Percentiles rank a stretch among this genome's conserved stretches.
phyloP scores from a whole-genome alignment of 64 coral and sea anemone species.

The Cladopsammia gracilis region DNA sequence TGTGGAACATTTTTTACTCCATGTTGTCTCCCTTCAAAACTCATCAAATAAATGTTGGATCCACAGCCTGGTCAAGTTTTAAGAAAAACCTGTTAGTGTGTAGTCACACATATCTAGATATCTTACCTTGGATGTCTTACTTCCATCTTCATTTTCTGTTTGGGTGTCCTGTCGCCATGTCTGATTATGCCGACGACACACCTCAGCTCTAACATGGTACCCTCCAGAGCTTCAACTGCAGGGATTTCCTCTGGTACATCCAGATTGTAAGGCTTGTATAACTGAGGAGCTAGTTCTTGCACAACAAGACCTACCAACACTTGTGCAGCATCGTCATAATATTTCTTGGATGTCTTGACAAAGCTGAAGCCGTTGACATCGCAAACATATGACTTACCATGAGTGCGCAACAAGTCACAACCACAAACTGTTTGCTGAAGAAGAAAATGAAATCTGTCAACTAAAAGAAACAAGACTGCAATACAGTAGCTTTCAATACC shows the following conservation, averaged over 20 bases:
- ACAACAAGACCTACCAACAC: slow-evolving; percentile 80
- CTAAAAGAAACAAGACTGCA: no score
- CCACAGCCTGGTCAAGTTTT: not conserved
- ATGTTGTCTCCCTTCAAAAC: no score
- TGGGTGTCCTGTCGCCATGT: slow-evolving; percentile 98
- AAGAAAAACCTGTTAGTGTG: no score
- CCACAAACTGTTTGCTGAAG: slow-evolving; percentile 98
- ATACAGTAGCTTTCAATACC: no score
- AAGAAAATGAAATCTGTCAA: not conserved
- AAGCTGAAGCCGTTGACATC: slow-evolving; percentile 99
- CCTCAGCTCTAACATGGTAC: slow-evolving; percentile 83
- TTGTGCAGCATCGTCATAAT: slow-evolving; percentile 97
- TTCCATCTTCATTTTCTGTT: slow-evolving; percentile 99
- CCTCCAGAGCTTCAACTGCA: slow-evolving; percentile 51
- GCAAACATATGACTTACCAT: slow-evolving; percentile 96
- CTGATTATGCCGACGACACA: slow-evolving; percentile 96
- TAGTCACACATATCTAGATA: not conserved
- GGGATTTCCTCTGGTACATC: slow-evolving; percentile 69
- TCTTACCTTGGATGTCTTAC: slow-evolving; percentile 91
- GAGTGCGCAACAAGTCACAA: slow-evolving; percentile 91
- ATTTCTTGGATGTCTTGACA: slow-evolving; percentile 98
- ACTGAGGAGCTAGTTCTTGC: slow-evolving; percentile 85
- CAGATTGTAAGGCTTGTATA: slow-evolving; percentile 80
- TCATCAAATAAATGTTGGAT: no score
- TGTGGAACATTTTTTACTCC: no score